Evolutionary conservation across 2,113 vertebrate species (phyloP).

Genomic region (Otis tarda): DNA sequence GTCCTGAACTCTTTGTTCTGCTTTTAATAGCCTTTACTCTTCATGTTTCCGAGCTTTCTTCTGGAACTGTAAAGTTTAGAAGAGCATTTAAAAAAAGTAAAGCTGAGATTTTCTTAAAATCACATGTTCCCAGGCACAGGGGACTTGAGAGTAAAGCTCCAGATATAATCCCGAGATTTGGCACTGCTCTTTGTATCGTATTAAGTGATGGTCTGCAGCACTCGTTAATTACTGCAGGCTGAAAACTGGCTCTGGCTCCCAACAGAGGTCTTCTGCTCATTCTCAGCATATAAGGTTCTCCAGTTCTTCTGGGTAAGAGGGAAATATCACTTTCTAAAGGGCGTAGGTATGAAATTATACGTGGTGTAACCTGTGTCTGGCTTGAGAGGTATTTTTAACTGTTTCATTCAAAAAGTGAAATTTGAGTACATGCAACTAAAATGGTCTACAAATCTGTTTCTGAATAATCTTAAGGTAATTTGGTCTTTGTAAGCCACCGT

Average conservation of each 20-base stretch:
- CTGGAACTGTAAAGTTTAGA: background rate
- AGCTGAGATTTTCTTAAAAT: conserved; percentile 7
- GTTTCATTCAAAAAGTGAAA: background rate
- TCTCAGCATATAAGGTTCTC: background rate
- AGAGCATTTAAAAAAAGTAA: background rate
- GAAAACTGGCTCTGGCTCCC: background rate
- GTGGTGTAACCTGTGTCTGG: background rate
- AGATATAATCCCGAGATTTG: conserved; percentile 64
- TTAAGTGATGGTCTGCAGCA: conserved; percentile 64
- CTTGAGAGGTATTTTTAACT: background rate
- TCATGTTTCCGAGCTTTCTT: background rate
- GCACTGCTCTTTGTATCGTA: conserved; percentile 30
- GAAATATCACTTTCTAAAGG: conserved; percentile 22
- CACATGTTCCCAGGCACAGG: conserved; percentile 19
- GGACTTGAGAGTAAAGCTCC: conserved; percentile 35
- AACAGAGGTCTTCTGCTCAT: conserved; percentile 33
- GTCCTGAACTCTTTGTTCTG: background rate
- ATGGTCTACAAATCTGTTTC: background rate
- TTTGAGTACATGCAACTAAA: background rate
- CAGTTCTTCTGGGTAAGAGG: background rate
- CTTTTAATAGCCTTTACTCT: background rate
- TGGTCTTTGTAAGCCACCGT: background rate
- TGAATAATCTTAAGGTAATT: background rate
- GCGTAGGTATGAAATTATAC: background rate
- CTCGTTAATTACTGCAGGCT: conserved; percentile 46